These are phyloP conservation scores for Seira sanloemensis DNA, from an alignment of 2,888 invertebrate species.

Conservation along the genomic window DNA sequence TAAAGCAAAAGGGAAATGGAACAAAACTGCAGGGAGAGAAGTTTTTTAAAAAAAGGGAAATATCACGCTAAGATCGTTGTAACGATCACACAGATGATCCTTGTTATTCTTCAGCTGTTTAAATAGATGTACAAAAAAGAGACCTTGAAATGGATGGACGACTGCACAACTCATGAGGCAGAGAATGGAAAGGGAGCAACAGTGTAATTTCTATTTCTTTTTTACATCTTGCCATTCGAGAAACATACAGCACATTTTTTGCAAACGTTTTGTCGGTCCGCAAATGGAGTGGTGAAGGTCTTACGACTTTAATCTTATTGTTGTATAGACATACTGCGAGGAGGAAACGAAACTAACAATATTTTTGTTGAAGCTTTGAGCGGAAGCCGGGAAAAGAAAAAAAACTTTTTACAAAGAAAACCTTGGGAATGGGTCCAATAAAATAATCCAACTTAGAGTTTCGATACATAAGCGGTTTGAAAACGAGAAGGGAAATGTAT, in stretches of 20 bases:
- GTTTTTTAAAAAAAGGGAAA: neutral
- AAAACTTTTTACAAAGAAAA: too few species aligned
- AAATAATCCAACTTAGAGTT: too few species aligned
- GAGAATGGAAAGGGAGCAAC: neutral
- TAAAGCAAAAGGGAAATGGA: neutral
- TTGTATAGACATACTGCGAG: too few species aligned
- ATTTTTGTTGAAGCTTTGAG: too few species aligned
- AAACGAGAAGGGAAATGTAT: too few species aligned
- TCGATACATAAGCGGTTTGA: too few species aligned
- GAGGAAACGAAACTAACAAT: too few species aligned
- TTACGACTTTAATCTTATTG: neutral
- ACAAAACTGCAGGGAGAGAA: neutral
- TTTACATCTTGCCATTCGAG: too few species aligned
- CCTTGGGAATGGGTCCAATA: slow-evolving; percentile 33
- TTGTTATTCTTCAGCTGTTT: neutral
- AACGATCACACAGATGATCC: neutral
- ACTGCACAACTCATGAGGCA: too few species aligned
- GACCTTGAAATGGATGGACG: too few species aligned
- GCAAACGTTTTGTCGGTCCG: neutral
- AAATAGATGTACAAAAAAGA: neutral
- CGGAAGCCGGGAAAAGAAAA: too few species aligned
- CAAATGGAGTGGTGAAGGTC: neutral
- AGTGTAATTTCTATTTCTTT: too few species aligned
- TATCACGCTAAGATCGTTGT: neutral
- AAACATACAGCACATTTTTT: neutral